Evolutionary conservation across 2,113 vertebrate genomes (phyloP), one percentile per base, ranked within the genome.

Genomic region (Scolopax mira): DNA sequence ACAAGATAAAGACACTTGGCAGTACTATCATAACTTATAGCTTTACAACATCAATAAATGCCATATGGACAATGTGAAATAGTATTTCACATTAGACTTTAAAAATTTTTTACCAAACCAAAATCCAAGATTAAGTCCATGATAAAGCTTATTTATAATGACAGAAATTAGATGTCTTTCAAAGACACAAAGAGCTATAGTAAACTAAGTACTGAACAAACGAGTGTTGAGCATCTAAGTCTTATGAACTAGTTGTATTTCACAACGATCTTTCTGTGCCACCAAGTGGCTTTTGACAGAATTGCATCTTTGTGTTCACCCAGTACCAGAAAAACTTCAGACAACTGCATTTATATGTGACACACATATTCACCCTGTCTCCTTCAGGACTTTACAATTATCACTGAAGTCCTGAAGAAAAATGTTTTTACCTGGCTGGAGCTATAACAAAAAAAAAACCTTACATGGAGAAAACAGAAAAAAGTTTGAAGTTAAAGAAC

Each of bases 221-320:
- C 9, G 51, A 86, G 22, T 15, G 33, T 44, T 82, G 39, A 61
- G 28, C n/a, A 31, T 6, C 0, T 3, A 35, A n/a, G 1, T 21
- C 18, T 61, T 35, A 6, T 1, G 2, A 64, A 74, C 23, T 0
- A 78, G 11, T 1, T n/a, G 3, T 21, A 55, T 72, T 95, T 71
- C 55, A 81, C 55, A 52, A 72, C 5, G 24, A 78, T 85, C 61
- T 28, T 79, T 57, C 48, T 85, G 8, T 84, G 95, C 93, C 94
- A 91, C 79, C 96, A 80, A 48, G 89, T 75, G 96, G 94, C 33
- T 61, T 91, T 69, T 35, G 8, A 37, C 7, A 92, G 85, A 79
- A 94, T 12, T 88, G 55, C 91, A 7, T 21, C 30, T 72, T 51
- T 67, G 27, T 79, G 28, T 52, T 79, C 44, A 64, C 8, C 5